Evolutionary conservation across 2,797 vertebrate species (phyloP).

Genomic region (Neoniphon sammara): DNA sequence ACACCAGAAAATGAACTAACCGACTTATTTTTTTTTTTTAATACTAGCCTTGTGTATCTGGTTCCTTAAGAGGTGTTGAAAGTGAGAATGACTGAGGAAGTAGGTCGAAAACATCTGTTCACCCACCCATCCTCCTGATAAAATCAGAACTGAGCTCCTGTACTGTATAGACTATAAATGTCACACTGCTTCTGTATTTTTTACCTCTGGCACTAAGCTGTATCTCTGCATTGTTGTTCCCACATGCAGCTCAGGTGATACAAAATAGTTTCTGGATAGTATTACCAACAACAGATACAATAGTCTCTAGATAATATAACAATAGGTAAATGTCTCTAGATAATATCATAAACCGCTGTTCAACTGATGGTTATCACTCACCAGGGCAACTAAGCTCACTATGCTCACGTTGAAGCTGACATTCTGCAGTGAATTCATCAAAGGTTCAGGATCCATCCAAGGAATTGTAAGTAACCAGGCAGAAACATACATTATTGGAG

Average conservation of each 20-base stretch:
- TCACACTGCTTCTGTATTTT: not conserved
- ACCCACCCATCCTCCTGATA: not conserved
- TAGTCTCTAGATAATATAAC: no score
- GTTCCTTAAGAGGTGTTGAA: constrained; percentile 24
- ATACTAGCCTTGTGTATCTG: not conserved
- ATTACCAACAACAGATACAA: not conserved
- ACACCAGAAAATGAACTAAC: no score
- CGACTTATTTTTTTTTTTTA: no score
- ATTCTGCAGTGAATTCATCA: constrained; percentile 89
- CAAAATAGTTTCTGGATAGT: not conserved
- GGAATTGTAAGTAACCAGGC: constrained; percentile 95
- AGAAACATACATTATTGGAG: constrained; percentile 97
- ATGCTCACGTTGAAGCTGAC: constrained; percentile 96
- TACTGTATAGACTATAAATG: not conserved
- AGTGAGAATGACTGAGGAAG: constrained; percentile 59
- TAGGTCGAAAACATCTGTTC: constrained; percentile 13
- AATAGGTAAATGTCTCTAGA: no score
- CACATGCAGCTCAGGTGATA: no score
- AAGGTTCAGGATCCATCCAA: constrained; percentile 88
- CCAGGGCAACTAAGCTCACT: constrained; percentile 91
- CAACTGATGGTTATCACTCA: constrained; percentile 77
- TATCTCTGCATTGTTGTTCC: not conserved
- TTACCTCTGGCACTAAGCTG: not conserved
- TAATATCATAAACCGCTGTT: no score
- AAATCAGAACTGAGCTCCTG: no score